Percentiles rank a stretch among this genome's conserved stretches.
Conservation (phyloP, 2,888 invertebrate genomes). For the Eustalomyia histrio region DNA sequence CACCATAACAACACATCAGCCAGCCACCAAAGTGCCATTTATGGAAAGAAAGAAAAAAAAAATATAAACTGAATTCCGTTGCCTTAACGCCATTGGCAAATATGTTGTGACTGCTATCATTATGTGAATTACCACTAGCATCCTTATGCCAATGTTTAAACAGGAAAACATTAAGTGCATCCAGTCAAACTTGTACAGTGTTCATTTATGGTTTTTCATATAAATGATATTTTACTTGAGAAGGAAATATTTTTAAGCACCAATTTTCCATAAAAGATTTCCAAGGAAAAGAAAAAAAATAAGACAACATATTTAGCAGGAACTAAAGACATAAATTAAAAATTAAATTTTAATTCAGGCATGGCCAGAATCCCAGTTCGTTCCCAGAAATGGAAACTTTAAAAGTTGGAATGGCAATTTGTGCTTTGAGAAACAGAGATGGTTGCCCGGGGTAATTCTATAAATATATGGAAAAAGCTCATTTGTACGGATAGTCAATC, state of each 20-base stretch:
- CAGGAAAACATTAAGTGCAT: slow-evolving; percentile 4
- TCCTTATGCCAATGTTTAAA: background rate
- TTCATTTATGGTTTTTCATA: background rate
- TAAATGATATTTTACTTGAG: background rate
- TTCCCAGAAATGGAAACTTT: too few relatives aligned
- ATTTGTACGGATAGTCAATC: too few relatives aligned
- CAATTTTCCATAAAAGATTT: background rate
- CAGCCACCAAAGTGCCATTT: slow-evolving; percentile 46
- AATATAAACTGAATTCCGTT: background rate
- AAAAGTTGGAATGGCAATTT: too few relatives aligned
- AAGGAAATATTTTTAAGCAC: background rate
- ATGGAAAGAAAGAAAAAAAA: background rate
- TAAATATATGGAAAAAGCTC: too few relatives aligned
- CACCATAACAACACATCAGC: slow-evolving; percentile 53
- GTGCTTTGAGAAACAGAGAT: too few relatives aligned
- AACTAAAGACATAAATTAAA: too few relatives aligned
- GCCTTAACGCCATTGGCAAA: background rate
- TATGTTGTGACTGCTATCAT: background rate
- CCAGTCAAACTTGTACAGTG: background rate
- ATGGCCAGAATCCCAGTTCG: too few relatives aligned
- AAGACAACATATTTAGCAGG: too few relatives aligned
- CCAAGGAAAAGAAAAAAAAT: background rate
- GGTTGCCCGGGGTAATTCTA: too few relatives aligned
- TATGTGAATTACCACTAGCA: background rate
- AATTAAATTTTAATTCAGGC: too few relatives aligned